phyloP scores from a whole-genome alignment of 2,113 vertebrate genomes.

The Nestor notabilis region DNA sequence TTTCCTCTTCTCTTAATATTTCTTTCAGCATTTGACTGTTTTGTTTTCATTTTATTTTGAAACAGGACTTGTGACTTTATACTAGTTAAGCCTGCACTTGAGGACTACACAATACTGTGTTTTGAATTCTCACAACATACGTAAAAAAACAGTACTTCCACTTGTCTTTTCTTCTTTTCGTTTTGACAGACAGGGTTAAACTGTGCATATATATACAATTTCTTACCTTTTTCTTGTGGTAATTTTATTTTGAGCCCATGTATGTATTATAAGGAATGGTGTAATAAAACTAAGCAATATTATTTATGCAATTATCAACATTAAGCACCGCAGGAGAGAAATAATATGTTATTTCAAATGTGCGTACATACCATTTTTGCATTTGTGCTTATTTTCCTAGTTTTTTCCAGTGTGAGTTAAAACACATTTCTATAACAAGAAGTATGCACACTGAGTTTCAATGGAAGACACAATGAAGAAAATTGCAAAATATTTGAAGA shows the following conservation, averaged over 20 bases:
- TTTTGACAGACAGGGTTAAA: constrained; percentile 1
- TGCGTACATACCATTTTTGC: not conserved
- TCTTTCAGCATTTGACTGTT: not conserved
- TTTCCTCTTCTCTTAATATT: not conserved
- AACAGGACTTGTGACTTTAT: not conserved
- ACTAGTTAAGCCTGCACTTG: not conserved
- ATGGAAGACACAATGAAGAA: not conserved
- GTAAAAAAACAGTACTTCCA: not conserved
- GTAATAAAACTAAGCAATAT: not conserved
- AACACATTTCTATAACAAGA: not conserved
- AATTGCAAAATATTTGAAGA: not conserved
- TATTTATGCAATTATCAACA: not conserved
- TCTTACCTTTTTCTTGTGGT: not conserved
- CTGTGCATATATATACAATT: not conserved
- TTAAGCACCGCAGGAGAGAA: not conserved
- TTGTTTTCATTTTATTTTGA: not conserved
- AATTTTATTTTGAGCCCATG: constrained; percentile 45
- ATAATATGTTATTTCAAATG: not conserved
- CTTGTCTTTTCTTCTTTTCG: not conserved
- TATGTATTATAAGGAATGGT: not conserved
- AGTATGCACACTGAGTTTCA: not conserved
- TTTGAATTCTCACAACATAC: not conserved
- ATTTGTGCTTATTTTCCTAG: not conserved
- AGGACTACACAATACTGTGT: not conserved
- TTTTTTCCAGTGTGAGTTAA: not conserved